A percentile compares a stretch with the other conserved stretches of the same genome.
Evolutionary conservation across 1,140 invertebrate genomes (phyloP).

Genomic region (Venturia canescens): DNA sequence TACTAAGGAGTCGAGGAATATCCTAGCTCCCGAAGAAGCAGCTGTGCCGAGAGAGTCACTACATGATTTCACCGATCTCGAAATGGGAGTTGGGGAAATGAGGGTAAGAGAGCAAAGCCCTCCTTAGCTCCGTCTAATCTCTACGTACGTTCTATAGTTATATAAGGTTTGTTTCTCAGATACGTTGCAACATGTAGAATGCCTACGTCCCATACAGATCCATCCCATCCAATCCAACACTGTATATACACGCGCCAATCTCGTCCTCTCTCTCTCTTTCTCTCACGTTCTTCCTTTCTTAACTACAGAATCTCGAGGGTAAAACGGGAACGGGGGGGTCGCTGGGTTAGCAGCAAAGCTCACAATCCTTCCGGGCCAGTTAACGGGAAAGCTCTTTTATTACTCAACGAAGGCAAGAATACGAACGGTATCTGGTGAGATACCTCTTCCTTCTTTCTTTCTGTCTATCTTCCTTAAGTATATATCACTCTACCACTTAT

Average conservation of each 20-base stretch:
- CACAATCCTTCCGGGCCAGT: constrained; percentile 39
- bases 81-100: neutral
- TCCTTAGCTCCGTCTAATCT: constrained; percentile 33
- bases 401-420: constrained; percentile 20
- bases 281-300: neutral
- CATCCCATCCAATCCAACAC: neutral
- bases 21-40: constrained; percentile 6
- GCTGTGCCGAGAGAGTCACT: constrained; percentile 25
- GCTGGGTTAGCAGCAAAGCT: constrained; percentile 36
- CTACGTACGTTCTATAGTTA: constrained; percentile 34
- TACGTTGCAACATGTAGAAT: constrained; percentile 1
- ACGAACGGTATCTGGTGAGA: neutral
- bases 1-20: constrained; percentile 43
- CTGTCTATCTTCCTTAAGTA: neutral
- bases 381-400: constrained; percentile 45
- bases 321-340: constrained; percentile 6
- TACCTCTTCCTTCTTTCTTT: neutral
- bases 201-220: constrained; percentile 15
- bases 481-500: neutral
- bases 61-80: constrained; percentile 43
- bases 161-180: neutral
- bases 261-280: constrained; percentile 25
- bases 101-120: constrained; percentile 30
- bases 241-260: neutral
- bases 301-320: constrained; percentile 13